Base-by-base conservation (phyloP, 1,140 invertebrate genomes). In the Scaptomyza graminum region DNA sequence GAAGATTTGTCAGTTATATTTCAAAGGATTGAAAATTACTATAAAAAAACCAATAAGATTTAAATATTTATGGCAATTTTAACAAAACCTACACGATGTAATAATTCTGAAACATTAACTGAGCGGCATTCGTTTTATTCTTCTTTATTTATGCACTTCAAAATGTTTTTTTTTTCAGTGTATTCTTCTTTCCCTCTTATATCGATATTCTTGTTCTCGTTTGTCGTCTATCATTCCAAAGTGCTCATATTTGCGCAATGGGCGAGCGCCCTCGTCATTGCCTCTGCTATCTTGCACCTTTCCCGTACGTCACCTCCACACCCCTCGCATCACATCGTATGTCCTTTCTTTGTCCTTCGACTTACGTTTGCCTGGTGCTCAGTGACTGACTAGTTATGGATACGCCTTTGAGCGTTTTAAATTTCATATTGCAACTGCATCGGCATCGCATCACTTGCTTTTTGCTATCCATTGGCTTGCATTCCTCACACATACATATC, bases 321-420 rank as follows among this genome's bases (percentile, higher is more conserved):
- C 37, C 6, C 51, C 22, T 51, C 15, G 22, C 47, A 51, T 65
- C 52, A 25, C 50, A 55, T 44, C 50, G 75, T 62, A 79, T 87
- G 83, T 87, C 83, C 83, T 87, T 87, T 87, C 80, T 87, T 87
- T 83, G 83, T 87, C 83, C 83, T 87, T 87, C 83, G 79, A 83
- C 83, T 88, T 85, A 77, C 82, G 74, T 67, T 64, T 64, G 61
- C 70, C 55, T 2, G 31, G 31, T 64, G 62, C 60, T 54, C 69
- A 50, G 52, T 51, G 37, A 51, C 46, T 57, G 77, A 68, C 79
- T 79, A 83, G 83, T 88, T 88, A 88, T 88, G 83, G 83, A 88
- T 88, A 88, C 79, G 83, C 79, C 83, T 88, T 88, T 88, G 83
- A 88, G 83, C 83, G 83, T 88, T 83, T 88, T 83, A 88, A 88